Conservation (phyloP, 2,888 invertebrate species). For the Drosophila putrida region DNA sequence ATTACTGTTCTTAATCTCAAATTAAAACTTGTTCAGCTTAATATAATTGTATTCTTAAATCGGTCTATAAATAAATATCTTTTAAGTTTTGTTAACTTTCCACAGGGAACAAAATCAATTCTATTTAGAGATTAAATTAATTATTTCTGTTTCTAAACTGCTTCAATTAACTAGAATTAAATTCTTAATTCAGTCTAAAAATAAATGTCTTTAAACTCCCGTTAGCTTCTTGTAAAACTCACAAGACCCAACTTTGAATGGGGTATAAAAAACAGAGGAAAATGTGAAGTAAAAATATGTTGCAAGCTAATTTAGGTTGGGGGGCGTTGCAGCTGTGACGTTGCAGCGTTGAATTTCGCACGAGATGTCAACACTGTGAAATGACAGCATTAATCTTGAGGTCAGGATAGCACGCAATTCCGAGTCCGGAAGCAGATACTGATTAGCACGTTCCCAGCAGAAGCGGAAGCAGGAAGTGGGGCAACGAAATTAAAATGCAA, state of each 20-base stretch:
- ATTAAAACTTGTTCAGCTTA: too few species aligned
- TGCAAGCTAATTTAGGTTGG: slow-evolving; percentile 41
- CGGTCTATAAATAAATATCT: too few species aligned
- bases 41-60: too few species aligned
- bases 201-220: not conserved
- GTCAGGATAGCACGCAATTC: slow-evolving; percentile 28
- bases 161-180: not conserved
- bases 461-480: slow-evolving; percentile 43
- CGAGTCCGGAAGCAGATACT: slow-evolving; percentile 50
- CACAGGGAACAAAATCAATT: too few species aligned
- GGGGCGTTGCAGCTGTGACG: slow-evolving; percentile 37
- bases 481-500: slow-evolving; percentile 62
- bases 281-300: slow-evolving; percentile 25
- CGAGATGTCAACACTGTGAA: slow-evolving; percentile 52
- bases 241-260: not conserved
- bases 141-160: not conserved
- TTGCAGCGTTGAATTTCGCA: slow-evolving; percentile 43
- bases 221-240: not conserved
- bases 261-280: not conserved
- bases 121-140: too few species aligned
- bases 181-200: not conserved
- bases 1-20: too few species aligned
- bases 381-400: slow-evolving; percentile 54
- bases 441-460: slow-evolving; percentile 48
- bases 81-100: too few species aligned